Conservation (phyloP, 2,113 vertebrate genomes). For the Myotis lucifugus region DNA sequence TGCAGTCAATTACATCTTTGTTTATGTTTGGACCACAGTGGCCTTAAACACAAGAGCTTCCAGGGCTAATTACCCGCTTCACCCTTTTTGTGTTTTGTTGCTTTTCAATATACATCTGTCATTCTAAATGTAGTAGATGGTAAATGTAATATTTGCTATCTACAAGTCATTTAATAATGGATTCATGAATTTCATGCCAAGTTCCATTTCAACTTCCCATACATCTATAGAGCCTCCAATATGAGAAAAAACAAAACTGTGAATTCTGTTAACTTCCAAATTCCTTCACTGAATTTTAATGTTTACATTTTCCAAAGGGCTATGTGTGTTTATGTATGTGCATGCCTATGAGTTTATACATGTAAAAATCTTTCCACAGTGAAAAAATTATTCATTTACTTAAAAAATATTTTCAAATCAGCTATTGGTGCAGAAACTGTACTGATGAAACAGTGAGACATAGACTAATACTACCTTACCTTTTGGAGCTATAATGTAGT, state of each 20-base stretch:
- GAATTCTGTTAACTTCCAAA: slow-evolving; percentile 10
- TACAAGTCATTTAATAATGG: slow-evolving; percentile 64
- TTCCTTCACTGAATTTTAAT: slow-evolving; percentile 11
- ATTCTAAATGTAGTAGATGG: slow-evolving; percentile 22
- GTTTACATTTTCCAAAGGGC: neutral
- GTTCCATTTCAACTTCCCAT: slow-evolving; percentile 22
- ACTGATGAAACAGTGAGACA: neutral
- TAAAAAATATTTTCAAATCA: neutral
- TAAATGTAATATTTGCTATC: slow-evolving; percentile 20
- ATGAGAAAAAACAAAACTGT: neutral
- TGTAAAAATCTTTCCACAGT: neutral
- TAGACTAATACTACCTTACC: neutral
- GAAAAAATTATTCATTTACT: neutral
- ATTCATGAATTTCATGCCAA: slow-evolving; percentile 6
- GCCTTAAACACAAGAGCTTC: slow-evolving; percentile 26
- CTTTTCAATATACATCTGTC: slow-evolving; percentile 42
- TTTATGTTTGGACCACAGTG: slow-evolving; percentile 64
- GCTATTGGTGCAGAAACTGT: neutral
- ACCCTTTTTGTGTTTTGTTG: neutral
- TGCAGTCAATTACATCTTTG: slow-evolving; percentile 75
- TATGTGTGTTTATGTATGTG: neutral
- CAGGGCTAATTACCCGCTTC: slow-evolving; percentile 42
- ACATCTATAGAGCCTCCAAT: neutral
- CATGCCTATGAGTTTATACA: no score
- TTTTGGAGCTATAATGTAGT: neutral